Evolutionary conservation across 2,888 invertebrate species (phyloP), one percentile per base, ranked within the genome.

Genomic region (Zele albiditarsus): DNA sequence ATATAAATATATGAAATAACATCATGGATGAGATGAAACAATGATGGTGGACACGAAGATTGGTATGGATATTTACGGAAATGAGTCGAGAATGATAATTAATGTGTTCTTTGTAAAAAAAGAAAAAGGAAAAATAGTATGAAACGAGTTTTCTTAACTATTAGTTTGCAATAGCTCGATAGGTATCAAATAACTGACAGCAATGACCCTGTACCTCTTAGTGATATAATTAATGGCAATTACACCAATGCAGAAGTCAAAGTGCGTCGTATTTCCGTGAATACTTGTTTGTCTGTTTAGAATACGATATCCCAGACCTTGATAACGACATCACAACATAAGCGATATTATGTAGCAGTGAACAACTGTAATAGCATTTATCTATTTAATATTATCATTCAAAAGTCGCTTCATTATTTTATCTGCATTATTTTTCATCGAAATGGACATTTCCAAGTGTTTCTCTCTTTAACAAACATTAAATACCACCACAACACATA

Each of bases 141-240:
- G 53, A 20, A n/a, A 20, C n/a, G 8, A 20, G n/a, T n/a, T 53
- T 20, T 3, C 53, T 53, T 20, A 33, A 38, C 65, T 65, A 65
- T 65, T 42, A 65, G 23, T 38, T 65, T 65, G 65, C n/a, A 28
- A 67, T 46, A 42, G 6, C 49, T 25, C 27, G 42, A 42, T 62
- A 42, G 53, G 63, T 71, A 25, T 16, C 42, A 42, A 57, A 73
- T 27, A 67, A 27, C 31, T 71, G 65, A 53, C 49, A 66, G 33
- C 31, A 57, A 70, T 71, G 73, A 73, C 71, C 75, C 33, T 74
- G 71, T 75, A 77, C 74, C 53, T 74, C 73, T 74, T 38, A 62
- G 46, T 20, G 67, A 62, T 69, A 75, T 80, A 79, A 79, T 80
- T 77, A 77, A 49, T 57, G 49, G 42, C 76, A 76, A 79, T 79